Evolutionary conservation across 2,113 vertebrate species (phyloP).

Genomic region (Malurus elegans): DNA sequence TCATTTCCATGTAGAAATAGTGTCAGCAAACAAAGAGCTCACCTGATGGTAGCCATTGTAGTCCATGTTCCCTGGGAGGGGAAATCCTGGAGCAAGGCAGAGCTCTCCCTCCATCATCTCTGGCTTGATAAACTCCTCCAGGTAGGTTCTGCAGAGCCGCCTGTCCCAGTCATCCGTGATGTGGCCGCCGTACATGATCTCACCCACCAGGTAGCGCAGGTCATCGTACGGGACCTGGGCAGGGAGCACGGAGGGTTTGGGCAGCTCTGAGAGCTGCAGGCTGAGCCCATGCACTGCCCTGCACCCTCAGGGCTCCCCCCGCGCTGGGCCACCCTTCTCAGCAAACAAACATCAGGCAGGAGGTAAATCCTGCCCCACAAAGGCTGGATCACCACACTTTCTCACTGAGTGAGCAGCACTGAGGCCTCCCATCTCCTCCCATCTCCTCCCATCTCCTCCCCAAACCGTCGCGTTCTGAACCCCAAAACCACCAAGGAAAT

Average conservation of each 20-base stretch:
- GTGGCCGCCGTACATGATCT: constrained; percentile 97
- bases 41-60: constrained; percentile 91
- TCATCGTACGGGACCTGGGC: constrained; percentile 91
- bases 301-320: neutral
- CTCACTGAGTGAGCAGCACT: neutral
- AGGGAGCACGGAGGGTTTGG: neutral
- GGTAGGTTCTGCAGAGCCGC: constrained; percentile 86
- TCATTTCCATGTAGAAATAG: neutral
- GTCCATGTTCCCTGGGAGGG: constrained; percentile 87
- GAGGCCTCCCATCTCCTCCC: neutral
- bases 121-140: constrained; percentile 90
- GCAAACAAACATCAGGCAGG: neutral
- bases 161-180: constrained; percentile 98
- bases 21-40: neutral
- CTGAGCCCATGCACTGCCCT: neutral
- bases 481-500: neutral
- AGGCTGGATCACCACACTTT: neutral
- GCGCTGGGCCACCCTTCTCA: neutral
- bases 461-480: rapidly evolving
- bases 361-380: neutral
- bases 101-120: constrained; percentile 93
- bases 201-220: constrained; percentile 92
- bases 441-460: neutral
- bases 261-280: neutral
- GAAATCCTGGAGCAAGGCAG: constrained; percentile 86